Evolutionary conservation across 2,113 vertebrate species (phyloP).

Genomic region (Gulo gulo): DNA sequence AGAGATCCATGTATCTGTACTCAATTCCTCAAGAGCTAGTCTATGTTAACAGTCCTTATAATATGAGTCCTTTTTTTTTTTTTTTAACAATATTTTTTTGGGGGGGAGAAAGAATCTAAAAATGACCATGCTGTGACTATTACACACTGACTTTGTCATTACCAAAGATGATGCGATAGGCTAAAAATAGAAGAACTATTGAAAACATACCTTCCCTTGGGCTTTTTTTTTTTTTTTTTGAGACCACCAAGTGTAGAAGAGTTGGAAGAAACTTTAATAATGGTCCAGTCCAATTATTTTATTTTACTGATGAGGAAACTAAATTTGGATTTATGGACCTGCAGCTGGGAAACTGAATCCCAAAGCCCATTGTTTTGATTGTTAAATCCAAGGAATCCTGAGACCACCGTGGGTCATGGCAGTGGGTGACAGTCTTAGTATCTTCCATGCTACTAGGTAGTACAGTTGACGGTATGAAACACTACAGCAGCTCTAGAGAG

Average conservation of each 20-base stretch:
- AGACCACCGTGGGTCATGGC: not conserved
- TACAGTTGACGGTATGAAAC: not conserved
- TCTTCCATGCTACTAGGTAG: not conserved
- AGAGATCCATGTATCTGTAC: not conserved
- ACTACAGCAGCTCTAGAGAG: not conserved
- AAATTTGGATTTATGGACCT: not conserved
- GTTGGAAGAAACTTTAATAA: not conserved
- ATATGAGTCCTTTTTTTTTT: not conserved
- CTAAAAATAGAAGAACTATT: not conserved
- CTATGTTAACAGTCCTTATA: not conserved
- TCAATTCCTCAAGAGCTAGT: not conserved
- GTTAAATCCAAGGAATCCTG: not conserved
- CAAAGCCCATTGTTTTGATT: not conserved
- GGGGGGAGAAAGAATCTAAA: not conserved
- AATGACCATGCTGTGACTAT: not conserved
- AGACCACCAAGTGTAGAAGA: not conserved
- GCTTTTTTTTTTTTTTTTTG: not conserved
- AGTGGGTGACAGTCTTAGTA: not conserved
- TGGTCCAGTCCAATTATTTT: not conserved
- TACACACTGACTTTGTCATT: not conserved
- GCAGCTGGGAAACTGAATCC: not conserved
- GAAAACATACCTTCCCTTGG: not conserved
- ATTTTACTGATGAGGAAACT: not conserved
- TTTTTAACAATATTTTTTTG: not conserved
- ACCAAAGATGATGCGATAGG: not conserved